Conservation (phyloP, 2,797 vertebrate species). For the Hippocampus kuda region DNA sequence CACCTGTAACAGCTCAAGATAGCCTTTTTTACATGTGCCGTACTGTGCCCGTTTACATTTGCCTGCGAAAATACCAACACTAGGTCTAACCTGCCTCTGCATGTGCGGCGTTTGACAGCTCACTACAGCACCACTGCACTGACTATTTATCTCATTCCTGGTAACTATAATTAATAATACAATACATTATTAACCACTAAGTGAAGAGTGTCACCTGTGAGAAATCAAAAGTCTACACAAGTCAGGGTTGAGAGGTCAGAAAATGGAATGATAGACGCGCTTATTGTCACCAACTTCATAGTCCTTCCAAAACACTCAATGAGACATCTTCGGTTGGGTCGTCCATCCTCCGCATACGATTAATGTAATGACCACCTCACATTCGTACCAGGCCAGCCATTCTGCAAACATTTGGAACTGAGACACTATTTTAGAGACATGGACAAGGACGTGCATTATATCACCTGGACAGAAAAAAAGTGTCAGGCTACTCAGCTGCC, state of each 20-base stretch:
- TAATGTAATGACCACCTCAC: conserved; percentile 20
- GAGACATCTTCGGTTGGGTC: conserved; percentile 29
- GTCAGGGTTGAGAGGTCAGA: conserved; percentile 15
- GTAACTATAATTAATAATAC: not conserved
- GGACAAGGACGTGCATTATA: conserved; percentile 29
- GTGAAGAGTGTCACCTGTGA: conserved; percentile 27
- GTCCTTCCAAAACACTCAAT: conserved; percentile 32
- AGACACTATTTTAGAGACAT: conserved; percentile 25
- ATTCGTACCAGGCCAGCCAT: conserved; percentile 24
- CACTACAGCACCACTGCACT: not conserved
- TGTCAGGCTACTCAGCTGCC: not conserved
- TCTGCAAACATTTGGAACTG: conserved; percentile 20
- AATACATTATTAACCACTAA: not conserved
- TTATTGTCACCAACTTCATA: conserved; percentile 35
- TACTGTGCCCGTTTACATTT: too few species aligned
- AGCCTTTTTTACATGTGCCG: too few species aligned
- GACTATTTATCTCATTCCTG: not conserved
- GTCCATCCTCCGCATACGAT: conserved; percentile 15
- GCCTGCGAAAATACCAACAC: too few species aligned
- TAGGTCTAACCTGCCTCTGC: too few species aligned
- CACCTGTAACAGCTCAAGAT: too few species aligned
- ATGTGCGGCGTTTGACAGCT: not conserved
- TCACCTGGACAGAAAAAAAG: conserved; percentile 13
- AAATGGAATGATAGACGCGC: conserved; percentile 35
- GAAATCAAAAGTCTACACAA: not conserved